A percentile compares a stretch with the other conserved stretches of the same genome.
Evolutionary conservation across 2,113 vertebrate species (phyloP).

Genomic region (Prionailurus viverrinus): DNA sequence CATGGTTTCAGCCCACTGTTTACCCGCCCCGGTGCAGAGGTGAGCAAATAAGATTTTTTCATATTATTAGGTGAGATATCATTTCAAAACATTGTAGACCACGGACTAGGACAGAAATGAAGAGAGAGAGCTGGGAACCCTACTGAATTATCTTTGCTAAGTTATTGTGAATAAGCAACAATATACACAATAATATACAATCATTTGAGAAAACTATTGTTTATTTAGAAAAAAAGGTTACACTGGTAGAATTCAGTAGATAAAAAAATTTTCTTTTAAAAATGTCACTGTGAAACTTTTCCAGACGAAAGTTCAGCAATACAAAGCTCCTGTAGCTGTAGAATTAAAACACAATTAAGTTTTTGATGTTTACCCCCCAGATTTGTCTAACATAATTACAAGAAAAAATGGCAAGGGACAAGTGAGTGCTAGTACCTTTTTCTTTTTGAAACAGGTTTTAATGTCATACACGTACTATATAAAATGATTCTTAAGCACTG

Average conservation of each 20-base stretch:
- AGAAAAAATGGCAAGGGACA: constrained; percentile 88
- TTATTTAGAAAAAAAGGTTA: constrained; percentile 99
- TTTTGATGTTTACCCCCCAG: constrained; percentile 78
- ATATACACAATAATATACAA: constrained; percentile 90
- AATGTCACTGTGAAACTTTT: constrained; percentile 95
- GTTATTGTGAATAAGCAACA: constrained; percentile 84
- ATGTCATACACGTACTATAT: constrained; percentile 97
- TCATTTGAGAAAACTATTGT: constrained; percentile 99
- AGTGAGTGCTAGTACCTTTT: constrained; percentile 85
- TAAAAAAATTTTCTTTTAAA: constrained; percentile 97
- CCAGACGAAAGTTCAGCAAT: constrained; percentile 91
- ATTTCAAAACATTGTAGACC: constrained; percentile 8
- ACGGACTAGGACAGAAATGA: background rate
- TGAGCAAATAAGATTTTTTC: constrained; percentile 13
- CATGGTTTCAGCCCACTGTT: background rate
- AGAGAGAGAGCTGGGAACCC: constrained; percentile 14
- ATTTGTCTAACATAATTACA: constrained; percentile 95
- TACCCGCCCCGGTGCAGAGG: background rate
- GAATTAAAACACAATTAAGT: constrained; percentile 89
- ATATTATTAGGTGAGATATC: background rate
- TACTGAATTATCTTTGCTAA: constrained; percentile 38
- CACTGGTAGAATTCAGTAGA: constrained; percentile 98
- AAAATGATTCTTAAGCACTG: constrained; percentile 93
- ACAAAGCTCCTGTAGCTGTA: constrained; percentile 93
- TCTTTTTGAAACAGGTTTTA: constrained; percentile 87